phyloP scores from a whole-genome alignment of 2,113 vertebrate genomes.

The Sigmodon hispidus region DNA sequence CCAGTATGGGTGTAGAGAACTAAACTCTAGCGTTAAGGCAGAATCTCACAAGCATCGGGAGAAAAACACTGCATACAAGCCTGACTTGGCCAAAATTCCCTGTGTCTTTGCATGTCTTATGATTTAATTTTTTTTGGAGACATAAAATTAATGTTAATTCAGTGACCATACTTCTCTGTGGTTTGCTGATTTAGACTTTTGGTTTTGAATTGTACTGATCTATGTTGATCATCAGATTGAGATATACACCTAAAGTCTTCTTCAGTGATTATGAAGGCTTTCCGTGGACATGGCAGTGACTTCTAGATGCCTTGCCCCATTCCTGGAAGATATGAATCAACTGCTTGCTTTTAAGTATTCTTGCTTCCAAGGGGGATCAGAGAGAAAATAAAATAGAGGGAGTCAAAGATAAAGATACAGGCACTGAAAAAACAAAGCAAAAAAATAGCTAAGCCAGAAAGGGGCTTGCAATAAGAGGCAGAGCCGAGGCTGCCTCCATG shows the following conservation, averaged over 20 bases:
- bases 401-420: background rate
- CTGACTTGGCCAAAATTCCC: background rate
- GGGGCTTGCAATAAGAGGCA: background rate
- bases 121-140: background rate
- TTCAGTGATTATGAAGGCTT: background rate
- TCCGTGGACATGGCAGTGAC: background rate
- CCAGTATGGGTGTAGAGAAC: background rate
- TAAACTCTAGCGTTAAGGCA: background rate
- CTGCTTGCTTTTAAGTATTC: background rate
- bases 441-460: background rate
- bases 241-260: background rate
- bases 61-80: background rate
- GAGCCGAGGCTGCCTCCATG: fast-evolving
- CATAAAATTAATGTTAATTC: background rate
- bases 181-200: background rate
- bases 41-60: background rate
- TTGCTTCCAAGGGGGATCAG: background rate
- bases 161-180: background rate
- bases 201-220: background rate
- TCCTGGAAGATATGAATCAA: background rate
- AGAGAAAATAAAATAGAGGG: background rate
- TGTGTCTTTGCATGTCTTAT: background rate
- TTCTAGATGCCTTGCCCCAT: background rate
- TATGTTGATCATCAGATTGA: background rate
- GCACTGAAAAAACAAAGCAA: background rate